Percentiles rank a stretch among this genome's conserved stretches.
Evolutionary conservation across 2,888 invertebrate species (phyloP).

Genomic region (Tethea ocularis): DNA sequence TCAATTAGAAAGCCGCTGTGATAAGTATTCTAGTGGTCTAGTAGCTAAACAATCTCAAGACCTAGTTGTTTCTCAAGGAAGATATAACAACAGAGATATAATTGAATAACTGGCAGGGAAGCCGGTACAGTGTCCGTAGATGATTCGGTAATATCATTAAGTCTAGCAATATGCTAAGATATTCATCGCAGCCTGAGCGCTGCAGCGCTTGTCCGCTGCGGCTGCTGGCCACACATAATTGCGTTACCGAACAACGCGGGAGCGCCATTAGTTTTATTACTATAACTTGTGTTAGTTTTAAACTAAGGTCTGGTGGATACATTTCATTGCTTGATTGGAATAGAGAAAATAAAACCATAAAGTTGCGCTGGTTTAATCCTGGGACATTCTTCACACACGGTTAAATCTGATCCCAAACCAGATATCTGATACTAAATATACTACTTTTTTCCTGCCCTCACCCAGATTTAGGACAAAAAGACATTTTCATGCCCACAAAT

Average conservation of each 20-base stretch:
- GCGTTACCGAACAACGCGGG: conserved; percentile 42
- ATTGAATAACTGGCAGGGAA: conserved; percentile 19
- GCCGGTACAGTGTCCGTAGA: conserved; percentile 14
- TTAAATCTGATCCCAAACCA: too few relatives aligned
- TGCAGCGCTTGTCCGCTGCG: conserved; percentile 11
- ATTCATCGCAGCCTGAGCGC: conserved; percentile 34
- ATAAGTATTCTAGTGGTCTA: neutral
- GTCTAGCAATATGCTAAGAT: conserved; percentile 49
- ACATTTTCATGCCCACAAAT: too few relatives aligned
- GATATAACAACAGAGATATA: conserved; percentile 9
- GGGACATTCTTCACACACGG: too few relatives aligned
- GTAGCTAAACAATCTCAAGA: neutral
- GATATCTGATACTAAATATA: too few relatives aligned
- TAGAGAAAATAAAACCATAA: neutral
- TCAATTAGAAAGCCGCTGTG: too few relatives aligned
- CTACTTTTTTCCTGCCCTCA: too few relatives aligned
- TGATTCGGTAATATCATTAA: conserved; percentile 34
- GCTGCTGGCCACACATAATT: conserved; percentile 30
- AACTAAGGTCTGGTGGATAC: conserved; percentile 14
- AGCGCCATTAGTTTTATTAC: conserved; percentile 46
- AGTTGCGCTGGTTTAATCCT: neutral
- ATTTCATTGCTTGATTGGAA: neutral
- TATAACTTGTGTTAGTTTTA: conserved; percentile 28
- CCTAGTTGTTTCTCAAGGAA: neutral
- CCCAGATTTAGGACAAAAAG: too few relatives aligned